Conservation (phyloP, 2,113 vertebrate species). For the Dermatemys mawii region DNA sequence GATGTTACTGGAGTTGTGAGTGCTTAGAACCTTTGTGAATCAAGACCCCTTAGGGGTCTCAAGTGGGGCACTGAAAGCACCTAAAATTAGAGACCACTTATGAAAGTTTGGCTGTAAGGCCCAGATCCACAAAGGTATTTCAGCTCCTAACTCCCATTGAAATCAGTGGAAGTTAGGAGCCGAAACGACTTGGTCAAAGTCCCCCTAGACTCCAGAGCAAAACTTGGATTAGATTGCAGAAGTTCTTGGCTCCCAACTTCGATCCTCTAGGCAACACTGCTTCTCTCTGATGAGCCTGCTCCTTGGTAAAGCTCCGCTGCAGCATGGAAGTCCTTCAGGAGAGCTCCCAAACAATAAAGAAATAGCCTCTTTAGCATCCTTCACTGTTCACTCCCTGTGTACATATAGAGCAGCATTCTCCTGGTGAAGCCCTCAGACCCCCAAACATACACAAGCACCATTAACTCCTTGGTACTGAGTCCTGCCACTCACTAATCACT, state of each 20-base stretch:
- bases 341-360: not conserved
- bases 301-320: not conserved
- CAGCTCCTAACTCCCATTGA: not conserved
- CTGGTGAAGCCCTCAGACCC: not conserved
- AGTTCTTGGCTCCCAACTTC: not conserved
- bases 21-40: not conserved
- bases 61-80: not conserved
- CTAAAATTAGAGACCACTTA: not conserved
- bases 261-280: not conserved
- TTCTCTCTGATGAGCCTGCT: not conserved
- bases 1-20: not conserved
- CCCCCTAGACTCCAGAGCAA: not conserved
- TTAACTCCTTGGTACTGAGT: not conserved
- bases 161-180: not conserved
- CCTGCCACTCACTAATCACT: not conserved
- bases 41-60: not conserved
- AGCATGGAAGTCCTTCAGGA: not conserved
- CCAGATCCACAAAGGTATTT: not conserved
- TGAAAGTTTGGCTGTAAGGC: not conserved
- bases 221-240: not conserved
- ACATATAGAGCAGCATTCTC: not conserved
- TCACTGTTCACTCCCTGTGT: not conserved
- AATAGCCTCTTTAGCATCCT: rapidly evolving
- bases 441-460: not conserved
- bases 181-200: not conserved